These are phyloP conservation scores for Microctenopoma steveboyesi DNA, from an alignment of 2,797 vertebrate species.

Conservation along the genomic window DNA sequence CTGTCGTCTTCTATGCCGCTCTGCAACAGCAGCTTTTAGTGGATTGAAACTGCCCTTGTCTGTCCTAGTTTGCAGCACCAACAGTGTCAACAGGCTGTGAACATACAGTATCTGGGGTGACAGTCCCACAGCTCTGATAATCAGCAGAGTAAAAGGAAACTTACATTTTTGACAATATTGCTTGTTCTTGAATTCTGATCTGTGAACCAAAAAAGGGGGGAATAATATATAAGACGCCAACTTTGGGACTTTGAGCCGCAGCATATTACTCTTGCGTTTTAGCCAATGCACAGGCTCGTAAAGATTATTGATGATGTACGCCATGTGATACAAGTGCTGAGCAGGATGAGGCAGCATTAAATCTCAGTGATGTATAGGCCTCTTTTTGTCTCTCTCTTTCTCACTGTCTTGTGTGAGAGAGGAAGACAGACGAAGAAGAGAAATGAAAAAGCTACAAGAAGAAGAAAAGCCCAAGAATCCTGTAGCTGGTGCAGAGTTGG, in stretches of 20 bases:
- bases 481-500: constrained; percentile 7
- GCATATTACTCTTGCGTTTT: constrained; percentile 60
- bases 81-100: constrained; percentile 42
- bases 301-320: constrained; percentile 70
- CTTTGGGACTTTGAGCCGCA: constrained; percentile 41
- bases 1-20: constrained; percentile 21
- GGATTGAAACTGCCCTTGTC: constrained; percentile 36
- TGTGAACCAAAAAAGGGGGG: constrained; percentile 25
- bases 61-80: constrained; percentile 40
- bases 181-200: constrained; percentile 15
- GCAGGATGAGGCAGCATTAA: constrained; percentile 60
- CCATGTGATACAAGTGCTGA: constrained; percentile 63
- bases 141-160: constrained; percentile 19
- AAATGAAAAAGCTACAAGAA: constrained; percentile 44
- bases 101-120: constrained; percentile 32
- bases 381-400: constrained; percentile 19
- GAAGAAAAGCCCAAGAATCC: background rate
- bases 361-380: constrained; percentile 69
- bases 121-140: constrained; percentile 46
- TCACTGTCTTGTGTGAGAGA: constrained; percentile 4
- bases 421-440: constrained; percentile 38
- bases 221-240: constrained; percentile 30
- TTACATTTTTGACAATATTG: constrained; percentile 5
- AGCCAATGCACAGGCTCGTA: constrained; percentile 62
- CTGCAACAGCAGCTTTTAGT: constrained; percentile 30